These are phyloP conservation scores for Drosophila nasuta DNA, from an alignment of 1,140 invertebrate genomes.

Conservation along the genomic window DNA sequence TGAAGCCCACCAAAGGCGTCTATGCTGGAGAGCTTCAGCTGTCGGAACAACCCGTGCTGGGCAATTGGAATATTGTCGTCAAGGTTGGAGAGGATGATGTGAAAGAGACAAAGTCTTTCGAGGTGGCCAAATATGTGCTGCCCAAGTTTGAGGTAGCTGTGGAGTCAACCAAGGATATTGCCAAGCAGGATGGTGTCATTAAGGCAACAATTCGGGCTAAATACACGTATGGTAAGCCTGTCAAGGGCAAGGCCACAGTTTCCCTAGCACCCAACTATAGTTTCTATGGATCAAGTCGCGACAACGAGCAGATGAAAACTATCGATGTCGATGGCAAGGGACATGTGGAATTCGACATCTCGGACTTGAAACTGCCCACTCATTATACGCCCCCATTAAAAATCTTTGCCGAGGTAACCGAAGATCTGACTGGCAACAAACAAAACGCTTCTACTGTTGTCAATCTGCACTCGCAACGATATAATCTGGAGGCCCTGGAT, in stretches of 20 bases:
- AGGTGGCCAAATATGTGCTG: constrained; percentile 93
- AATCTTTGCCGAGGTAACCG: constrained; percentile 91
- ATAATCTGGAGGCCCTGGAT: constrained; percentile 93
- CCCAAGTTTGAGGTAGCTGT: constrained; percentile 96
- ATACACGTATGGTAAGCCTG: constrained; percentile 89
- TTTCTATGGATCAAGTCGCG: neutral
- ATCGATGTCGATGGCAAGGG: constrained; percentile 90
- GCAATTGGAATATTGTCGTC: constrained; percentile 94
- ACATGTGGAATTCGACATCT: constrained; percentile 87
- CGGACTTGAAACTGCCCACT: constrained; percentile 80
- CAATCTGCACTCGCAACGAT: constrained; percentile 91
- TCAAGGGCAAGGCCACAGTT: constrained; percentile 90
- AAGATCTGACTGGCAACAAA: constrained; percentile 89
- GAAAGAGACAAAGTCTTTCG: constrained; percentile 62
- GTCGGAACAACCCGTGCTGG: constrained; percentile 93
- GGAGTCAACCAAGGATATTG: constrained; percentile 91
- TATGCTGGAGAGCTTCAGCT: constrained; percentile 92
- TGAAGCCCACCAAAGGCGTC: constrained; percentile 90
- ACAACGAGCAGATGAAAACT: constrained; percentile 86
- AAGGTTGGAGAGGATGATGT: constrained; percentile 58
- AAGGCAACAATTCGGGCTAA: constrained; percentile 92
- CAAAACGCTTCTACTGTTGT: constrained; percentile 92
- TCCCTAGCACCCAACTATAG: constrained; percentile 86
- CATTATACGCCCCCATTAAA: constrained; percentile 85
- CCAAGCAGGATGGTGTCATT: constrained; percentile 92